Evolutionary conservation across 1,140 invertebrate genomes (phyloP), one percentile per base, ranked within the genome.

Genomic region (Pantala flavescens): DNA sequence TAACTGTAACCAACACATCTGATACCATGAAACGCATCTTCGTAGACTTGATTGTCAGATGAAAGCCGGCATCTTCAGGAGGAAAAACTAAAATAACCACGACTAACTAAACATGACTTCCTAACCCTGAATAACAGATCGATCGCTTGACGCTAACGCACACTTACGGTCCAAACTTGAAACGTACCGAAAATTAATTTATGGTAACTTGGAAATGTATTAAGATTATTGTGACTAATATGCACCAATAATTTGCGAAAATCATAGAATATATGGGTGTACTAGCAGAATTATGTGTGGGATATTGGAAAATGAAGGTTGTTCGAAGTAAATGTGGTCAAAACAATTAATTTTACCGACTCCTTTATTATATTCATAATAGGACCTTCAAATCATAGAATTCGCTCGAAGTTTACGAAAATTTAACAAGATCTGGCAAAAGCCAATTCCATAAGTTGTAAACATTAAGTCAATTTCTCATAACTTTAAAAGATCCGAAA

Each of bases 151-250:
- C 49, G 49, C 49, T 63, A 63, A 63, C 49, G 49, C 49, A 63
- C 49, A 63, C 49, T 63, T 63, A 63, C 49, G 49, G 49, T 63
- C 49, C 49, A 63, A 63, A 63, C 49, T 63, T 63, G 49, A 63
- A 63, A 63, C 49, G 49, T 63, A 3, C 49, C 3, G 49, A 63
- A 63, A 63, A 63, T 63, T 63, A 63, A 63, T 63, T 63, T 63
- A 63, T 5, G 3, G 14, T 63, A 7, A 63, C n/a, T 36, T 36
- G 28, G 9, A 36, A 36, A 36, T 36, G 9, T 5, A 36, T 36
- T 36, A 9, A 2, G 9, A 36, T 36, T 36, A 36, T 36, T 36
- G 9, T 36, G 28, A 36, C 9, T 36, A 5, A 36, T 36, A 36
- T 36, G 28, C 28, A 36, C 28, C 28, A 5, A 9, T 5, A 36